Evolutionary conservation across 1,140 invertebrate genomes (phyloP).

Genomic region (Marisa cornuarietis): DNA sequence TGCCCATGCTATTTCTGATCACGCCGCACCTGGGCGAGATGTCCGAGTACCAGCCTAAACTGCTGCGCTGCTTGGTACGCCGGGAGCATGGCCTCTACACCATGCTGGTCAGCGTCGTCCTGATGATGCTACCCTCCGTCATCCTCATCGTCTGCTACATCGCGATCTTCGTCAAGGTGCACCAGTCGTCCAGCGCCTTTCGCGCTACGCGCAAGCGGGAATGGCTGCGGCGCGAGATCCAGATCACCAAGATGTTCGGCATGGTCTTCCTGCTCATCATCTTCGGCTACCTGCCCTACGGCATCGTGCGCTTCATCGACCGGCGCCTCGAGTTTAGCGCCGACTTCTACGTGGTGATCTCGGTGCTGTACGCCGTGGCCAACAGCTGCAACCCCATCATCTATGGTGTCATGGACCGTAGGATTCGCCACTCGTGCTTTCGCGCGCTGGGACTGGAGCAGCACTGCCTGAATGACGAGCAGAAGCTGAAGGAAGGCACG

Average conservation of each 20-base stretch:
- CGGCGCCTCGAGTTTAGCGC: conserved; percentile 53
- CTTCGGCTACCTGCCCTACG: conserved; percentile 64
- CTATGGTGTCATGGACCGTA: conserved; percentile 64
- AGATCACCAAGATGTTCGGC: conserved; percentile 67
- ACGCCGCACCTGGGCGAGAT: conserved; percentile 60
- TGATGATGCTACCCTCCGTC: conserved; percentile 62
- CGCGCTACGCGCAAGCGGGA: conserved; percentile 51
- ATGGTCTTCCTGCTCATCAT: conserved; percentile 64
- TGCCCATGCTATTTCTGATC: conserved; percentile 59
- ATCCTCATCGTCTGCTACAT: conserved; percentile 64
- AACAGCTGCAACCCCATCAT: conserved; percentile 63
- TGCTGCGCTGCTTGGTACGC: conserved; percentile 61
- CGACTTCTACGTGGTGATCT: conserved; percentile 64
- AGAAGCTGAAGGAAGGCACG: conserved; percentile 28
- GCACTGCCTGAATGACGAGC: conserved; percentile 30
- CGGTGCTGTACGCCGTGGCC: conserved; percentile 63
- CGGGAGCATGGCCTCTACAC: conserved; percentile 59
- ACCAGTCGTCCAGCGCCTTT: conserved; percentile 52
- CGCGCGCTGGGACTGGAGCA: conserved; percentile 40
- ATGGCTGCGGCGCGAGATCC: conserved; percentile 62
- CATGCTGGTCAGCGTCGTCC: conserved; percentile 57
- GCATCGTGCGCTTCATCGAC: conserved; percentile 61
- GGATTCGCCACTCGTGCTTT: conserved; percentile 58
- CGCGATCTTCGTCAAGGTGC: conserved; percentile 63
- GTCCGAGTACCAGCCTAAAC: conserved; percentile 60